Evolutionary conservation across 2,113 vertebrate genomes (phyloP).

Genomic region (Gasterosteus aculeatus): DNA sequence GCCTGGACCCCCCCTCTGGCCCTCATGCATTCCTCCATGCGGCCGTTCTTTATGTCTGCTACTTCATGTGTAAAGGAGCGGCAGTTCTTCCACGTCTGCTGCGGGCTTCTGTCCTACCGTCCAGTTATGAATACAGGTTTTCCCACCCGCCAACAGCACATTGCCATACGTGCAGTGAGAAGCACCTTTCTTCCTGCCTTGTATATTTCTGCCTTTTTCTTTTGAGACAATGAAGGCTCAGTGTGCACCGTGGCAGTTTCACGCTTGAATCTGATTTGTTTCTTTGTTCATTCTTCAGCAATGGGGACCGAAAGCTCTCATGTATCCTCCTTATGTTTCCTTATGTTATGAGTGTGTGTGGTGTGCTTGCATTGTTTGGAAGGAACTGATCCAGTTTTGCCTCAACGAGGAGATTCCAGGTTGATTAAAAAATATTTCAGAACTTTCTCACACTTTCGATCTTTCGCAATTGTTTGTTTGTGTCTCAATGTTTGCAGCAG

Average conservation of each 20-base stretch:
- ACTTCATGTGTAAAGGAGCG: constrained; percentile 67
- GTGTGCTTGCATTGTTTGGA: constrained; percentile 24
- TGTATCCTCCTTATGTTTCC: constrained; percentile 41
- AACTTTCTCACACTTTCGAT: constrained; percentile 25
- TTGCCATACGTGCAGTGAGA: constrained; percentile 26
- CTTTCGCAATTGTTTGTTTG: constrained; percentile 27
- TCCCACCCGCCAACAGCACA: constrained; percentile 17
- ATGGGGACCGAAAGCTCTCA: constrained; percentile 52
- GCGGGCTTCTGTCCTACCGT: constrained; percentile 34
- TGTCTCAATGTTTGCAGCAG: constrained; percentile 23
- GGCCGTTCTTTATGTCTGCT: constrained; percentile 66
- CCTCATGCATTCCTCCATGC: constrained; percentile 54
- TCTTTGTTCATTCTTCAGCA: constrained; percentile 46
- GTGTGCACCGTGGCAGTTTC: not conserved
- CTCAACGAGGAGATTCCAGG: constrained; percentile 1
- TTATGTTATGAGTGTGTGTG: constrained; percentile 18
- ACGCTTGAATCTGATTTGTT: constrained; percentile 34
- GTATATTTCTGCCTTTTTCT: constrained; percentile 33
- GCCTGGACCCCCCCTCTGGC: constrained; percentile 28
- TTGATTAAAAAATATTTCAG: constrained; percentile 1
- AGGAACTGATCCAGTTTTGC: constrained; percentile 11
- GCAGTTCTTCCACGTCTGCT: constrained; percentile 49
- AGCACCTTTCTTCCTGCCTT: constrained; percentile 4
- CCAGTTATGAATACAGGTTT: constrained; percentile 32
- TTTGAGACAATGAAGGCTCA: constrained; percentile 40